Base-by-base conservation (phyloP, 1,140 invertebrate species). In the Pectinophora gossypiella region DNA sequence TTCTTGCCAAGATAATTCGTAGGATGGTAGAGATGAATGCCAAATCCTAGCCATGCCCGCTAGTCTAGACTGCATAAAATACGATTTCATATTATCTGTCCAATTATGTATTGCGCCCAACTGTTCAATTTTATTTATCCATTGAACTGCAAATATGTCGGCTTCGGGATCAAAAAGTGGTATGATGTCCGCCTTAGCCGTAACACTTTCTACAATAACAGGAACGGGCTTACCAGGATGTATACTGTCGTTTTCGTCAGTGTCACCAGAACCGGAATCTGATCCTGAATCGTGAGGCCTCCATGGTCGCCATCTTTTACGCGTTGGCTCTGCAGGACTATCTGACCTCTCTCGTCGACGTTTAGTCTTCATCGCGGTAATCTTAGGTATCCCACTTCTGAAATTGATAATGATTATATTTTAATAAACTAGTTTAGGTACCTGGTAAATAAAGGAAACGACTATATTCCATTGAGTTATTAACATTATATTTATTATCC, bases 101-200 rank as follows among this genome's bases (percentile, higher is more conserved):
- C 47, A 49, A 7, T 19, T 21, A 45, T 56, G 54, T 1, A 56
- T 22, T 13, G 40, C 23, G 3, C 15, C 54, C n/a, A 56, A 50
- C 21, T 56, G 54, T 18, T 56, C 54, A 21, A 56, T 56, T 50
- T 49, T 56, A 18, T 45, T 50, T 15, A 56, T 9, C 54, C 54
- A 56, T 23, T 55, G 38, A 9, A 15, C 5, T 35, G 21, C 16
- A 46, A 16, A 22, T 6, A 5, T 27, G 5, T 27, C 23, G 12
- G 23, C 5, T 12, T 27, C 23, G 5, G 23, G 23, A 27, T 27
- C 23, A 27, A 27, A 27, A 6, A 27, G 12, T 27, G 23, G 23
- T 27, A 27, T 27, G 12, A 27, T 27, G 23, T 27, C 23, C 5
- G 23, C 23, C 23, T 27, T 27, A 27, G 23, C 23, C 23, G 12